Evolutionary conservation across 2,888 invertebrate genomes (phyloP).

Genomic region (Globia sparganii): DNA sequence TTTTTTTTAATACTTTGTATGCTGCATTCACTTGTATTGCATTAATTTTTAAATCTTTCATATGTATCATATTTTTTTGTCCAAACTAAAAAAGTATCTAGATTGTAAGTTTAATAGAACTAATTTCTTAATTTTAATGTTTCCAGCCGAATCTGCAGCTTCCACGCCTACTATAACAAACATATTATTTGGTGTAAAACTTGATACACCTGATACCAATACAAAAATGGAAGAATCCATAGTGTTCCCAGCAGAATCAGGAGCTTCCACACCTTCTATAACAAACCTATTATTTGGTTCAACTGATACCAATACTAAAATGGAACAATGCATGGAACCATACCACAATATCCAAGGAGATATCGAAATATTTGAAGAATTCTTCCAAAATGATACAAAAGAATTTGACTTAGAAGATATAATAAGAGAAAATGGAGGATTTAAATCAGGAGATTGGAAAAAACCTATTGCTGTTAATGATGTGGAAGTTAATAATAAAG

Average conservation of each 20-base stretch:
- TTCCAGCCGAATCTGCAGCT: slow-evolving; percentile 68
- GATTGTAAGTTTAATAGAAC: neutral
- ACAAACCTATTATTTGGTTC: slow-evolving; percentile 81
- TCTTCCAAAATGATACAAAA: slow-evolving; percentile 66
- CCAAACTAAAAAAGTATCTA: too few relatives aligned
- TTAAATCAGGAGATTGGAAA: slow-evolving; percentile 16
- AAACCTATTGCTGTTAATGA: neutral
- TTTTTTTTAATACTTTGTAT: neutral
- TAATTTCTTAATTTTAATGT: slow-evolving; percentile 48
- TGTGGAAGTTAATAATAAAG: slow-evolving; percentile 26
- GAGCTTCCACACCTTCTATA: slow-evolving; percentile 81
- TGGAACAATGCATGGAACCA: slow-evolving; percentile 63
- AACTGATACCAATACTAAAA: slow-evolving; percentile 44
- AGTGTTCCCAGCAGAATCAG: slow-evolving; percentile 66
- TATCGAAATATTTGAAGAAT: slow-evolving; percentile 74
- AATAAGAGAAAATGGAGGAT: slow-evolving; percentile 35
- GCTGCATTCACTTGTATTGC: neutral
- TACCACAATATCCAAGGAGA: slow-evolving; percentile 64
- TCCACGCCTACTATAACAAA: slow-evolving; percentile 82
- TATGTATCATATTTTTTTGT: too few relatives aligned
- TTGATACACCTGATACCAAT: slow-evolving; percentile 59
- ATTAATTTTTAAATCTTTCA: neutral
- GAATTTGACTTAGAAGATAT: slow-evolving; percentile 33
- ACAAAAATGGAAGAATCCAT: slow-evolving; percentile 57
- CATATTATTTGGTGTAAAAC: slow-evolving; percentile 80